Evolutionary conservation across 2,888 invertebrate genomes (phyloP), one percentile per base, ranked within the genome.

Genomic region (Drosophila macrospina): DNA sequence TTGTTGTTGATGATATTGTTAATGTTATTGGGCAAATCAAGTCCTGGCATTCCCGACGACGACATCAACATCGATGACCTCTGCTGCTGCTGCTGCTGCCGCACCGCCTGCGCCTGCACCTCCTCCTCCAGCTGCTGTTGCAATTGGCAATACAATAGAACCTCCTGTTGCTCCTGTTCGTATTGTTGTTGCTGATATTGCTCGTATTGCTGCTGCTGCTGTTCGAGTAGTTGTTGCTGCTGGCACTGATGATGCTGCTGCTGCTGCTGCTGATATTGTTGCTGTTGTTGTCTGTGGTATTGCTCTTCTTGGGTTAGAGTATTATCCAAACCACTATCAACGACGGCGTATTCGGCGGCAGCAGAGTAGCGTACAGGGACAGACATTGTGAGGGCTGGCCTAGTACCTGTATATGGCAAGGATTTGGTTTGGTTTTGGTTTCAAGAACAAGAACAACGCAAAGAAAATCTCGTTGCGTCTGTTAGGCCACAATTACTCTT

Each of bases 341-440:
- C 91, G 91, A 89, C 91, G 91, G 89, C 91, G 89, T 89, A 89
- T 89, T 91, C 91, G 89, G 90, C 91, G 89, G 91, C 91, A 91
- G 91, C 92, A 92, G 92, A 91, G 91, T 91, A 92, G 91, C 92
- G 91, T 91, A 91, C 92, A 92, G 92, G 92, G 92, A 91, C 92
- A 92, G 92, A 92, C 92, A 92, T 92, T 91, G 91, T 92, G 91
- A 92, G 92, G 92, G 92, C 92, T 92, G 92, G 92, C 92, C 92
- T 92, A 92, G 92, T 92, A 92, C 92, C 92, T 92, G 89, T 80
- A 80, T 73, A 76, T 74, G 70, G 74, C 78, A 79, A 80, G 76
- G 72, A 61, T 63, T 62, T 60, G 56, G 20, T 64, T 65, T 28
- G 6, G 6, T 66, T 60, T 63, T 59, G 56, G 36, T 62, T 79